Evolutionary conservation across 2,113 vertebrate genomes (phyloP), one percentile per base, ranked within the genome.

Genomic region (Miniopterus natalensis): DNA sequence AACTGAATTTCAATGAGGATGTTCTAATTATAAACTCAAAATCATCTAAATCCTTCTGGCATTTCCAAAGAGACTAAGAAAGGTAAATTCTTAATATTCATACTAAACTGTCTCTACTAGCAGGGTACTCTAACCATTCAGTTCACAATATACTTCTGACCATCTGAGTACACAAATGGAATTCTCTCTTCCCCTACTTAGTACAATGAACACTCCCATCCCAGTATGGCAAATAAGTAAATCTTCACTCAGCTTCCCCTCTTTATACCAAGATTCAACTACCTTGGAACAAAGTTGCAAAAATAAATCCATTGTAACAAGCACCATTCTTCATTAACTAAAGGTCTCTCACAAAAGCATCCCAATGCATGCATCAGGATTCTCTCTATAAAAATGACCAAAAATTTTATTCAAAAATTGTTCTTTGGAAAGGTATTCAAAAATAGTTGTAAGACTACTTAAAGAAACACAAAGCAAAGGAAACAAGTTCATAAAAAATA

Each of bases 1-100:
- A 92, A 84, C 1, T 45, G 27, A 92, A 91, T 49, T 25, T 73
- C 31, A 92, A 75, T 45, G n/a, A 92, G 59, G 49, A 17, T 77
- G 20, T 59, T 94, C 40, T 53, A 79, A 45, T 85, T 63, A 57
- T 31, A 83, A 90, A 87, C 53, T 88, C 36, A 88, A 75, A 88
- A 65, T 91, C 61, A 78, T 27, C 61, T 78, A 27, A 79, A 88
- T 84, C 36, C 88, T 77, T 73, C n/a, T 65, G 15, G 25, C 25
- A 65, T 77, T 88, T 45, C 27, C 15, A 83, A 59, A 70, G 45
- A 71, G 23, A 83, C 9, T n/a, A 31, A 68, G 36, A 84, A 71
- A 73, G 45, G 6, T 31, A 70, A 89, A 36, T 84, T 55, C 65
- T 57, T 80, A 79, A 74, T 59, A 63, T 49, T 91, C 17, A 66